Conservation (phyloP, 2,113 vertebrate genomes). For the Ophiodon elongatus region DNA sequence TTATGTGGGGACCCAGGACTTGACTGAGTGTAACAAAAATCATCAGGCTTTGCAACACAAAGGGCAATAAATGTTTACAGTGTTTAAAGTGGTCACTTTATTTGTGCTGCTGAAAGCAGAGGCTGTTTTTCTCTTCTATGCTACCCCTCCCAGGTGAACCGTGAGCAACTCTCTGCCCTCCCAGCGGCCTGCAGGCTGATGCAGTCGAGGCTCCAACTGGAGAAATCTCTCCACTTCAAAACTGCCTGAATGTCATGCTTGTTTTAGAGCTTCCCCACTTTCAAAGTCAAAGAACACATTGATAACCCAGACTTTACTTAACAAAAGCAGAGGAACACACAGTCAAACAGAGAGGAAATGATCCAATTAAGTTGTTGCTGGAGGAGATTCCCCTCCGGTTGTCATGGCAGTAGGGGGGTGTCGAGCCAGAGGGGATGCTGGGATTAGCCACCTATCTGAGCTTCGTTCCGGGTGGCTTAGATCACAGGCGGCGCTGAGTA, state of each 20-base stretch:
- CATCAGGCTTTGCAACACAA: constrained; percentile 47
- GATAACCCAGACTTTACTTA: constrained; percentile 58
- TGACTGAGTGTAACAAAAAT: constrained; percentile 72
- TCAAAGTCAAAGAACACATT: constrained; percentile 51
- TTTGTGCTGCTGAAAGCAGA: constrained; percentile 47
- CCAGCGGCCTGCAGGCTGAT: constrained; percentile 18
- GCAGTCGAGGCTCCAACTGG: not conserved
- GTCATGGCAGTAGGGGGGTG: constrained; percentile 72
- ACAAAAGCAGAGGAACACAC: constrained; percentile 60
- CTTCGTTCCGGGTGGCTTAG: constrained; percentile 73
- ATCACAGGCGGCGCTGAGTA: constrained; percentile 78
- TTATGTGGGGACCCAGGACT: constrained; percentile 58
- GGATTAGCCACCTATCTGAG: constrained; percentile 79
- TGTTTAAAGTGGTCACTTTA: constrained; percentile 54
- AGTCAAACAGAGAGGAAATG: constrained; percentile 72
- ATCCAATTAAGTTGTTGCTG: constrained; percentile 78
- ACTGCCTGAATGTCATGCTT: constrained; percentile 14
- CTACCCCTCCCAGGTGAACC: constrained; percentile 40
- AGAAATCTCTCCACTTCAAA: constrained; percentile 15
- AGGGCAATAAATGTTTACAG: constrained; percentile 71
- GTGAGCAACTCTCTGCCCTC: constrained; percentile 23
- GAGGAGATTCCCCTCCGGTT: constrained; percentile 72
- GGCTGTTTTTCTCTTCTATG: constrained; percentile 39
- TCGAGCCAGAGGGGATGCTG: constrained; percentile 61
- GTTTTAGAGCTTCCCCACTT: constrained; percentile 23